Percentiles rank a stretch among this genome's conserved stretches.
Evolutionary conservation across 2,888 invertebrate genomes (phyloP).

Genomic region (Venusia cambrica): DNA sequence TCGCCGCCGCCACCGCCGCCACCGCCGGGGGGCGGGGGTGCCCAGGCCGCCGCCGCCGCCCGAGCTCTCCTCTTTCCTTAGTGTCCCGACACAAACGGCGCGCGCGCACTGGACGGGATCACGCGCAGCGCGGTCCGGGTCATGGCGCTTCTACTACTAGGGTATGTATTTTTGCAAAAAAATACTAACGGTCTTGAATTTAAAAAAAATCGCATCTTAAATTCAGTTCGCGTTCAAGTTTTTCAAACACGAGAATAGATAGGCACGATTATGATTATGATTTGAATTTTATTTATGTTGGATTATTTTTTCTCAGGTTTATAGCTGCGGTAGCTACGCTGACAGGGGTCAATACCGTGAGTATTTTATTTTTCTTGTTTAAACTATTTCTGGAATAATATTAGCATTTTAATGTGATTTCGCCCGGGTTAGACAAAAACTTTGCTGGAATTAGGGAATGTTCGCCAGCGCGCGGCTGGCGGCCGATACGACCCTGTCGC

Average conservation of each 20-base stretch:
- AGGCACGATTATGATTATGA: too few species aligned
- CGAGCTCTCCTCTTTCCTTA: constrained; percentile 69
- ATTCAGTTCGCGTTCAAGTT: too few species aligned
- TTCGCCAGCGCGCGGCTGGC: constrained; percentile 31
- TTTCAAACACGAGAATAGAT: too few species aligned
- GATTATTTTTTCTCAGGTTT: constrained; percentile 56
- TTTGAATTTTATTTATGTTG: too few species aligned
- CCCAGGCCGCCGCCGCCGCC: constrained; percentile 53
- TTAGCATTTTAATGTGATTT: constrained; percentile 26
- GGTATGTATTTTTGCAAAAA: constrained; percentile 41
- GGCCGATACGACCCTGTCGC: constrained; percentile 50
- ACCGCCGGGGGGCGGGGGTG: constrained; percentile 57
- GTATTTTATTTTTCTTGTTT: constrained; percentile 37
- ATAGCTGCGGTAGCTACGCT: constrained; percentile 62
- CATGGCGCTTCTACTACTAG: constrained; percentile 76
- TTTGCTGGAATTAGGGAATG: constrained; percentile 52
- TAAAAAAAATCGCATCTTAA: too few species aligned
- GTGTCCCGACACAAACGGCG: constrained; percentile 77
- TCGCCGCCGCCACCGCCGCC: too few species aligned
- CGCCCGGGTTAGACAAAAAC: constrained; percentile 41
- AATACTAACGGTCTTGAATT: too few species aligned
- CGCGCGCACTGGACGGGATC: constrained; percentile 73
- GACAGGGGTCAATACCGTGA: constrained; percentile 61
- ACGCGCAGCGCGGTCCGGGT: constrained; percentile 74
- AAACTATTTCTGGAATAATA: constrained; percentile 6